Evolutionary conservation across 1,140 invertebrate genomes (phyloP).

Genomic region (Drosophila neocordata): DNA sequence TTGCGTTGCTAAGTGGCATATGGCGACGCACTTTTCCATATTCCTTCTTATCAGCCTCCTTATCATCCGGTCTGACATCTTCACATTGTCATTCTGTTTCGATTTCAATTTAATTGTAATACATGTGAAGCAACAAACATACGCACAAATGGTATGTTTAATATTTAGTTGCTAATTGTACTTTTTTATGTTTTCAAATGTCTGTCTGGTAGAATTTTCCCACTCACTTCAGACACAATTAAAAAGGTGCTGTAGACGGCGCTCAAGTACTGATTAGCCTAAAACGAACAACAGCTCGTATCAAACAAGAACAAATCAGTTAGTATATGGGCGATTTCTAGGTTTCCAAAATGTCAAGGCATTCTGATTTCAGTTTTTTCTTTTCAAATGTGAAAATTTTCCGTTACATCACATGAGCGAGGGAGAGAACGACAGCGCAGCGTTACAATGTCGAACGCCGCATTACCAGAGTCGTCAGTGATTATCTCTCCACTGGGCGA

Average conservation of each 20-base stretch:
- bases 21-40: slow-evolving; percentile 12
- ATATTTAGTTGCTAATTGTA: background rate
- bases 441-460: slow-evolving; percentile 40
- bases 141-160: background rate
- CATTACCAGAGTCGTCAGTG: slow-evolving; percentile 14
- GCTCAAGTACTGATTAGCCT: slow-evolving; percentile 5
- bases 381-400: slow-evolving; percentile 44
- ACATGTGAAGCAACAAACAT: background rate
- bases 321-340: background rate
- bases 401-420: slow-evolving; percentile 58
- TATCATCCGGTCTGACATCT: slow-evolving; percentile 46
- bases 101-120: slow-evolving; percentile 31
- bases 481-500: slow-evolving; percentile 58
- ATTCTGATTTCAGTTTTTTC: slow-evolving; percentile 15
- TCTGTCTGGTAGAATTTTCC: background rate
- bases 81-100: slow-evolving; percentile 38
- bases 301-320: background rate
- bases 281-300: background rate
- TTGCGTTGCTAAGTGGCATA: slow-evolving; percentile 1
- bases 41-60: slow-evolving; percentile 28
- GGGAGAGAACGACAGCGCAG: slow-evolving; percentile 27
- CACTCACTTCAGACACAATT: slow-evolving; percentile 2
- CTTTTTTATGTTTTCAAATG: background rate
- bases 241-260: background rate
- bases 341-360: background rate